These are phyloP conservation scores for Carlito syrichta DNA, from an alignment of 2,113 vertebrate genomes.

Conservation along the genomic window DNA sequence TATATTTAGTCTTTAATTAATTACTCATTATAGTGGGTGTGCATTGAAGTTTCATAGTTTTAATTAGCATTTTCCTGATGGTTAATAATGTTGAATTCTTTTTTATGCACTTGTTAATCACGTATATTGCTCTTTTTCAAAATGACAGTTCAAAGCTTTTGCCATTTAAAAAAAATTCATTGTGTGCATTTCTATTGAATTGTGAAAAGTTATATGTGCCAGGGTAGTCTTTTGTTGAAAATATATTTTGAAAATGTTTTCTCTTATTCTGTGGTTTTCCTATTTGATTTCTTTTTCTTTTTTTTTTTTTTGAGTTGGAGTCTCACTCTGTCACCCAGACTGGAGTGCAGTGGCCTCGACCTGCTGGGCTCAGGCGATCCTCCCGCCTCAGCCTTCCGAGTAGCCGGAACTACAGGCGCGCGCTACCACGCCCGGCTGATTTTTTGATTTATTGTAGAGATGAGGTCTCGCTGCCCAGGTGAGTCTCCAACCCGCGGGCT, in stretches of 20 bases:
- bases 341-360: too few species aligned
- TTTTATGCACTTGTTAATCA: neutral
- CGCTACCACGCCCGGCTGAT: too few species aligned
- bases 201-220: neutral
- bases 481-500: too few species aligned
- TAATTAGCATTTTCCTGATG: neutral
- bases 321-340: too few species aligned
- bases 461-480: too few species aligned
- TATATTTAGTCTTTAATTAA: neutral
- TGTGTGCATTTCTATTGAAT: neutral
- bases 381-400: too few species aligned
- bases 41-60: neutral
- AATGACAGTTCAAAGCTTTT: neutral
- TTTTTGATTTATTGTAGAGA: too few species aligned
- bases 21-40: neutral
- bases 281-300: too few species aligned
- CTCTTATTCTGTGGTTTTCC: neutral
- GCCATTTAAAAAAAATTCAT: neutral
- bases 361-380: too few species aligned
- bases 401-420: too few species aligned
- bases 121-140: neutral
- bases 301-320: too few species aligned
- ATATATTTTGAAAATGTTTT: neutral
- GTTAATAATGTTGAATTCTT: neutral
- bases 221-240: neutral